Evolutionary conservation across 2,888 invertebrate genomes (phyloP), one percentile per base, ranked within the genome.

Genomic region (Octonoba sinensis): DNA sequence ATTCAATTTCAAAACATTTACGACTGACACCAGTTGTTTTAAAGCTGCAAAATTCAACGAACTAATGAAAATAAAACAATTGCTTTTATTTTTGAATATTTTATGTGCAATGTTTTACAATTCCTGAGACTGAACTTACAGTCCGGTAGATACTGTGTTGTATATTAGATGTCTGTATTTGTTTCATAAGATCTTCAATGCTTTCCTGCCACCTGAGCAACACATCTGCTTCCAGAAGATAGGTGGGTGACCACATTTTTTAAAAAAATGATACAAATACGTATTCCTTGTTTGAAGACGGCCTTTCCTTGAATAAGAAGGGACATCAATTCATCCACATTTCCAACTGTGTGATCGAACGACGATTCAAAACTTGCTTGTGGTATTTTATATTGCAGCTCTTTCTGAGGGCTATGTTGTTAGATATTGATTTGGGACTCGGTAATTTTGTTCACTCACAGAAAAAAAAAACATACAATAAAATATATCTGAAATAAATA

Each of bases 181-280:
- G 20, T 64, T 64, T 64, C 36, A 15, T 64, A 46, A 46, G 47
- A 64, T 57, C 13, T 57, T 70, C 15, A 36, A 70, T 70, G 70
- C 70, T 70, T 70, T 70, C 57, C 56, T 44, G 20, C 44, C 56
- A 70, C 57, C 70, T 70, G 20, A 57, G 57, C 20, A 20, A 18
- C 6, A 57, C 46, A 57, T 67, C 54, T 54, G 47, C 36, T 24
- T 16, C 36, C 49, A 27, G 54, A 36, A 67, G 67, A 54, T 22
- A 67, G 67, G 67, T 70, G 56, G 57, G 57, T 36, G 57, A 70
- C 70, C 57, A 70, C 44, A 70, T 57, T 57, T 57, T 70, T 18
- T 36, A 20, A 6, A 16, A 3, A 27, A 66, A 51, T 16, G 27
- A 36, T 16, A 51, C 15, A 51, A 24, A 49, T 51, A 46, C 20